A percentile compares a stretch with the other conserved stretches of the same genome.
Evolutionary conservation across 1,140 invertebrate species (phyloP).

Genomic region (Antheraea mylitta): DNA sequence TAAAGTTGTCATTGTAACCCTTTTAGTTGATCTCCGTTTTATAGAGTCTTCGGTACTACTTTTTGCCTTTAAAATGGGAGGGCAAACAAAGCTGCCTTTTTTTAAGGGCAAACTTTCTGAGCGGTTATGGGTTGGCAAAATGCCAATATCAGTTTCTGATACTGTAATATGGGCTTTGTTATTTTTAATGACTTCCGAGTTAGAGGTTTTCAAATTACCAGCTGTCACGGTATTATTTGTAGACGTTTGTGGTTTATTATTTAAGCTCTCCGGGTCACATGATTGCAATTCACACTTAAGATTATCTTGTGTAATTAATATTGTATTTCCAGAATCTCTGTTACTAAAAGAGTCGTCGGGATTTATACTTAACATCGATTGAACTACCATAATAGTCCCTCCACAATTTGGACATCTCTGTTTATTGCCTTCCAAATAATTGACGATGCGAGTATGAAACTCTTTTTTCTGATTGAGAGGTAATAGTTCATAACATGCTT

Average conservation of each 20-base stretch:
- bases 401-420: constrained; percentile 72
- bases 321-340: neutral
- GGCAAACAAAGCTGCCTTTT: neutral
- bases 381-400: constrained; percentile 58
- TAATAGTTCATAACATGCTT: constrained; percentile 74
- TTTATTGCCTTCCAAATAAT: constrained; percentile 69
- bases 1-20: constrained; percentile 51
- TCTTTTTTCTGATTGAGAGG: constrained; percentile 77
- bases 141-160: neutral
- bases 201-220: constrained; percentile 14
- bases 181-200: constrained; percentile 20
- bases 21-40: constrained; percentile 39
- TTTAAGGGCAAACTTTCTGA: neutral
- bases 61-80: constrained; percentile 48
- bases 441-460: constrained; percentile 73
- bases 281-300: neutral
- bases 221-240: neutral
- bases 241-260: neutral
- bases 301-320: constrained; percentile 3
- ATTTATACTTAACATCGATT: constrained; percentile 43
- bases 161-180: neutral
- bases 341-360: constrained; percentile 16
- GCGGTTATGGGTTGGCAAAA: neutral
- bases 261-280: neutral
- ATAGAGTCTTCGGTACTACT: constrained; percentile 19